Conservation (phyloP, 2,797 vertebrate genomes). For the Enteromius treurensis region DNA sequence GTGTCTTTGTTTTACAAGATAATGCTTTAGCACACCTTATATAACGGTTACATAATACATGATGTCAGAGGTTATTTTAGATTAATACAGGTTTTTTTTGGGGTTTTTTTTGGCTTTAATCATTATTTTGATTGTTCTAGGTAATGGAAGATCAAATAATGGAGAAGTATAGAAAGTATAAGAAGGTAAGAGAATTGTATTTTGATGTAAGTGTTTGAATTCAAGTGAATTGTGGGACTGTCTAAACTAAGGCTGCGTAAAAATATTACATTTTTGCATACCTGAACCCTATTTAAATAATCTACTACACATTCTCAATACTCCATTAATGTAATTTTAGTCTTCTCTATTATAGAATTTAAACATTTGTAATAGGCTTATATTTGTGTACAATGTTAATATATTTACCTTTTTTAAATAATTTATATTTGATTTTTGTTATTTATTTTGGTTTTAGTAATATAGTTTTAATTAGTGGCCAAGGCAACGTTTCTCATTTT, state of each 20-base stretch:
- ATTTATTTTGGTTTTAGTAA: background rate
- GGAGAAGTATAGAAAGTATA: constrained; percentile 85
- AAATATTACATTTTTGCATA: background rate
- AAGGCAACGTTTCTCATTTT: background rate
- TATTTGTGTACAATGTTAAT: background rate
- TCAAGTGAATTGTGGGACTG: background rate
- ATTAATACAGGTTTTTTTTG: background rate
- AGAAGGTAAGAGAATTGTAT: constrained; percentile 77
- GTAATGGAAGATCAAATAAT: constrained; percentile 85
- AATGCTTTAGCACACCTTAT: constrained; percentile 29
- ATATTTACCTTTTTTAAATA: background rate
- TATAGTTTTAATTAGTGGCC: background rate
- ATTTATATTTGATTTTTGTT: background rate
- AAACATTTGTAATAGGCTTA: background rate
- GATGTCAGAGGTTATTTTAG: constrained; percentile 14
- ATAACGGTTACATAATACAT: constrained; percentile 10
- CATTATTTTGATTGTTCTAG: constrained; percentile 71
- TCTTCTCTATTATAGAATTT: background rate
- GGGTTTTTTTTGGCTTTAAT: background rate
- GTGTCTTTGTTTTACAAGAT: background rate
- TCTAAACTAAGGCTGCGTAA: background rate
- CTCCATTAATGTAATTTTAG: background rate
- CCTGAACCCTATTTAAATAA: background rate
- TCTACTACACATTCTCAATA: background rate
- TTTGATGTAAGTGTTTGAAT: background rate